Evolutionary conservation across 2,888 invertebrate genomes (phyloP), one percentile per base, ranked within the genome.

Genomic region (Yponomeuta cagnagella): DNA sequence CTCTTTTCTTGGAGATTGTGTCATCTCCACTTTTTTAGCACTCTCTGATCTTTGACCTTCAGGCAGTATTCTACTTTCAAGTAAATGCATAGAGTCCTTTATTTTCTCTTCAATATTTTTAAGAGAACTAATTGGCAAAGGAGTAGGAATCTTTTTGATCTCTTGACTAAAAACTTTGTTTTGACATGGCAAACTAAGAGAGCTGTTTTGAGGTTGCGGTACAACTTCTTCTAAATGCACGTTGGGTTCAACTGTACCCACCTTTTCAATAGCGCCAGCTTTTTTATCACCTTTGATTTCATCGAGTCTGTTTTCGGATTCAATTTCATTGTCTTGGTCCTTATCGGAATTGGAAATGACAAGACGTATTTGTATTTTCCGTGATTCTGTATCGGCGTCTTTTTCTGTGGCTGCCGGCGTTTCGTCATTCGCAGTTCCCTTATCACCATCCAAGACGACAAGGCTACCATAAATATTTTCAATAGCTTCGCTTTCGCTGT

Each of bases 401-500:
- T n/a, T 69, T 69, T n/a, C 31, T 30, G 15, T 15, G 9, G 33
- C 4, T 37, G 48, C 63, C 64, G 63, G 48, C 4, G 9, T 12
- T 33, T 31, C 67, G 10, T 31, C 37, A 6, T 71, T 70, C 67
- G 71, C 72, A 68, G 63, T 73, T 71, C 65, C 10, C 67, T 81
- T 77, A 65, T 80, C 79, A 75, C 80, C 80, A 72, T 83, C 81
- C 68, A 80, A 74, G 31, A 87, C 77, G 3, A 88, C 81, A 72
- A 90, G 77, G 74, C 85, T 90, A 33, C 89, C 88, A 73, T 90
- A 92, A 69, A 92, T 82, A 73, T 82, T 90, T 78, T 87, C 84
- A 73, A 91, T 91, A 5, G 85, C 81, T 78, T 92, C 90, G 78
- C 90, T 91, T 76, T 89, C 92, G 76, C 91, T 90, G 71, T 92